Base-by-base conservation (phyloP, 2,888 invertebrate species). In the Eupsilia transversa region DNA sequence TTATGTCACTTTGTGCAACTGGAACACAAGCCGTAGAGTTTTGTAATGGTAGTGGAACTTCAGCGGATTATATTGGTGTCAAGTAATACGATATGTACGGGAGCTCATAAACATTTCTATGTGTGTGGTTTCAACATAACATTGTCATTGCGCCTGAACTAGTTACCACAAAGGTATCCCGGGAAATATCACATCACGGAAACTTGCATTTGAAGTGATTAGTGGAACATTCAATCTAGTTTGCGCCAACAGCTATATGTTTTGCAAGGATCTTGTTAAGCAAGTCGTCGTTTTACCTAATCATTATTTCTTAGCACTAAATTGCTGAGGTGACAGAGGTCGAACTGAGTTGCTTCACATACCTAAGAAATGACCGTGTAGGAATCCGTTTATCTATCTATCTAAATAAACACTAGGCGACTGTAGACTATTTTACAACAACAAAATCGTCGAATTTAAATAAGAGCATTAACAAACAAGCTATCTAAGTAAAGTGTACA, bases 361-460 rank as follows among this genome's bases (percentile, higher is more conserved):
- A 30, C 35, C n/a, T 33, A 30, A n/a, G 20, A 41, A 49, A 59
- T 59, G 57, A 30, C 59, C 33, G 20, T 46, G 52, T 63, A 41
- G 4, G n/a, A n/a, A n/a, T n/a, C n/a, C n/a, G n/a, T n/a, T n/a
- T n/a, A n/a, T n/a, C n/a, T n/a, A n/a, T n/a, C n/a, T n/a, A n/a
- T n/a, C n/a, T n/a, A n/a, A n/a, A n/a, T n/a, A 57, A 60, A 52
- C 56, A 52, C 30, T 56, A 66, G 9, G 23, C 33, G 33, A 30
- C n/a, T 60, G 52, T 52, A 27, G 17, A 60, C 43, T 74, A 61
- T 71, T 80, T 65, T 65, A 72, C 56, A 84, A 72, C 35, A 54
- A 4, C 59, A 30, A 33, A 23, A 56, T 49, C 54, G 33, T 35
- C 54, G 41, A 52, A 65, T 43, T 43, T 41, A 14, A 82, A 63